phyloP scores from a whole-genome alignment of 2,888 invertebrate genomes.

The Timandra comae region DNA sequence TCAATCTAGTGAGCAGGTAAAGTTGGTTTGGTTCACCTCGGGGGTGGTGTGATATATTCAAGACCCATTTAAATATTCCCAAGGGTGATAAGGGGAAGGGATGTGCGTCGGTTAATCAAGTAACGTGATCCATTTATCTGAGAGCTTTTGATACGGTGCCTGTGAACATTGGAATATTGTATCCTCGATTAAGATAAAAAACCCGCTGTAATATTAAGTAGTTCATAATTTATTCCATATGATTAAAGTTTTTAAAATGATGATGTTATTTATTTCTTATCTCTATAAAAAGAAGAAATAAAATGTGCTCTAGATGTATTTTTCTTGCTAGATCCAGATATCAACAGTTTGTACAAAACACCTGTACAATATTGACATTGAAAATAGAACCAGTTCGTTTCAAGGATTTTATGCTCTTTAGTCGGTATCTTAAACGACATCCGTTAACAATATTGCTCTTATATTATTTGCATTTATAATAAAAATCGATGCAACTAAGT shows the following conservation, averaged over 20 bases:
- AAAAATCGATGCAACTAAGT: constrained; percentile 9
- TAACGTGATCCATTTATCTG: constrained; percentile 76
- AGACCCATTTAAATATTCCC: constrained; percentile 75
- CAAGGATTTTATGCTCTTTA: constrained; percentile 15
- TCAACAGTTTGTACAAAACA: no score
- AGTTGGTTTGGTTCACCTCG: constrained; percentile 53
- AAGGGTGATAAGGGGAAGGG: constrained; percentile 71
- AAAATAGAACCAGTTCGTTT: constrained; percentile 19
- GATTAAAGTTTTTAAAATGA: no score
- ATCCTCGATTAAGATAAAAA: constrained; percentile 43
- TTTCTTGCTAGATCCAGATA: no score
- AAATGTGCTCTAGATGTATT: no score
- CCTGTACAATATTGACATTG: constrained; percentile 21
- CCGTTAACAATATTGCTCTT: constrained; percentile 7
- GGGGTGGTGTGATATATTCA: constrained; percentile 70
- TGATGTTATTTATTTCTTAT: no score
- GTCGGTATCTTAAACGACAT: constrained; percentile 1
- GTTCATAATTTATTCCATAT: no score
- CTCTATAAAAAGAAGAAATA: no score
- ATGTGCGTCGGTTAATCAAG: constrained; percentile 74
- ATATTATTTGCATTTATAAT: constrained; percentile 13
- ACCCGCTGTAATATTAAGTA: no score
- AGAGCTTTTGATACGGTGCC: constrained; percentile 70
- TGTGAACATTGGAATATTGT: constrained; percentile 69
- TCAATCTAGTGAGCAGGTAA: constrained; percentile 63